phyloP scores from a whole-genome alignment of 2,113 vertebrate species.

The Sapajus apella region DNA sequence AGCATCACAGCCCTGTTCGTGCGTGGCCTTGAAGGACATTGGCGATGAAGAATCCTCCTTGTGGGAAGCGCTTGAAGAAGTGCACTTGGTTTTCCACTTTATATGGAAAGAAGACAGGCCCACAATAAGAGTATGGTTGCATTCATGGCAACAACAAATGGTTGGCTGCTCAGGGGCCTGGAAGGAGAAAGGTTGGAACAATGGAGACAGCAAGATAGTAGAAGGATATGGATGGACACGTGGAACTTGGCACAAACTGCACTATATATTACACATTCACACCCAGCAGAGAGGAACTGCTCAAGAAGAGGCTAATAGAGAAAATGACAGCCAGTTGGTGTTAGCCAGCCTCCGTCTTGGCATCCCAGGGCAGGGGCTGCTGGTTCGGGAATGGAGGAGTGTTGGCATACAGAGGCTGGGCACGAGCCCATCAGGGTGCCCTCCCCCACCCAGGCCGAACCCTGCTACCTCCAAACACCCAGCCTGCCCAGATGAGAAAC shows the following conservation, averaged over 20 bases:
- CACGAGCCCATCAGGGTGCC: neutral
- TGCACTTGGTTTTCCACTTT: neutral
- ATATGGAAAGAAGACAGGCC: neutral
- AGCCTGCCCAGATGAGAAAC: neutral
- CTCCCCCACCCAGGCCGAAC: neutral
- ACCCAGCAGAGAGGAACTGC: neutral
- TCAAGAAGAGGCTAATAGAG: neutral
- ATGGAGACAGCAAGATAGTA: neutral
- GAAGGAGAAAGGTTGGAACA: neutral
- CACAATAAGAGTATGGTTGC: too few species aligned
- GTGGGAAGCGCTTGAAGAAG: neutral
- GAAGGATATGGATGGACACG: neutral
- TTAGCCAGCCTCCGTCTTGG: neutral
- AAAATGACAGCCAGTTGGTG: neutral
- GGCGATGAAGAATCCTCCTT: neutral
- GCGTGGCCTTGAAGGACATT: neutral
- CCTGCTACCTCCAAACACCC: neutral
- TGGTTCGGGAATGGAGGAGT: neutral
- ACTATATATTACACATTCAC: neutral
- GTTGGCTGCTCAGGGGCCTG: neutral
- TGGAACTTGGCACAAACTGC: neutral
- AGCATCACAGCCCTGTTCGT: neutral
- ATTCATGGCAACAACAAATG: neutral
- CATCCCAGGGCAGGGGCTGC: too few species aligned
- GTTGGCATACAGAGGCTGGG: neutral